Evolutionary conservation across 2,113 vertebrate genomes (phyloP).

Genomic region (Ctenomys sociabilis): DNA sequence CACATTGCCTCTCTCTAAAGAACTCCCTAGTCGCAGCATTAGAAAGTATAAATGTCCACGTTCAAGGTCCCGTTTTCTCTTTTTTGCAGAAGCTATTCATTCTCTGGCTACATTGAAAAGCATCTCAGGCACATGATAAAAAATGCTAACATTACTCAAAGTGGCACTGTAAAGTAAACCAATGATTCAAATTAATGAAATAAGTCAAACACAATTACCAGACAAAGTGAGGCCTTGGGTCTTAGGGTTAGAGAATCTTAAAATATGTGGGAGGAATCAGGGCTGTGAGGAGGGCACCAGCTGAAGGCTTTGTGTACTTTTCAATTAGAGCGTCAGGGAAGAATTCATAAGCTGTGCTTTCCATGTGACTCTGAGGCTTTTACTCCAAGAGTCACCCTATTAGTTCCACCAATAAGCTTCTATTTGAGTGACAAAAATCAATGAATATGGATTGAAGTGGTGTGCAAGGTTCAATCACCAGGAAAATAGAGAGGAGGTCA

Average conservation of each 20-base stretch:
- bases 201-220: conserved; percentile 29
- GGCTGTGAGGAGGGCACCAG: background rate
- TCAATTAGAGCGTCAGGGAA: conserved; percentile 49
- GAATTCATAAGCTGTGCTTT: conserved; percentile 39
- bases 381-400: conserved; percentile 61
- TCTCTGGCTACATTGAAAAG: conserved; percentile 63
- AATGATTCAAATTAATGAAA: conserved; percentile 34
- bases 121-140: background rate
- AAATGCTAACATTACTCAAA: conserved; percentile 60
- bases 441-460: conserved; percentile 51
- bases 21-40: conserved; percentile 36
- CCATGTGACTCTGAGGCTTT: conserved; percentile 43
- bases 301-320: conserved; percentile 22
- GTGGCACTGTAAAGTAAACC: conserved; percentile 51
- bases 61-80: conserved; percentile 45
- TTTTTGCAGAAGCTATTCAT: conserved; percentile 56
- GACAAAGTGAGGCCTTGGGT: conserved; percentile 30
- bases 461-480: conserved; percentile 17
- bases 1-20: background rate
- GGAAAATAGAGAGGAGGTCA: conserved; percentile 23
- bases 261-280: conserved; percentile 17
- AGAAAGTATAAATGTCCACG: conserved; percentile 45
- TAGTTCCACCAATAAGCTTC: conserved; percentile 55
- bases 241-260: conserved; percentile 1
- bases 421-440: conserved; percentile 65